These are phyloP conservation scores for Hybognathus amarus DNA, from an alignment of 2,797 vertebrate genomes.

Conservation along the genomic window DNA sequence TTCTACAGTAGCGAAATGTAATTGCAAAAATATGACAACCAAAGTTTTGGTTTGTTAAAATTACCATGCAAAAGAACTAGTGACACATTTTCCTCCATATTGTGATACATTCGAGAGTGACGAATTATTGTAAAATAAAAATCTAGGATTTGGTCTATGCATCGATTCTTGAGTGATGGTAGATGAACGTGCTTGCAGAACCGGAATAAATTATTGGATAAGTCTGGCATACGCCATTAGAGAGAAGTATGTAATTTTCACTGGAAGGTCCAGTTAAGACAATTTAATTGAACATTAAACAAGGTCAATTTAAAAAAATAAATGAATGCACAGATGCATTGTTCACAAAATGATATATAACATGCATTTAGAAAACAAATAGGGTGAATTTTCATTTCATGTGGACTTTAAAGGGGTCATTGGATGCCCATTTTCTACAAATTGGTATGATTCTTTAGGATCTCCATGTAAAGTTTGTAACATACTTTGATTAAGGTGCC, in stretches of 20 bases:
- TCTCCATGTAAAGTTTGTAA: no score
- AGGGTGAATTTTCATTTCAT: not conserved
- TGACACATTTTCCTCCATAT: not conserved
- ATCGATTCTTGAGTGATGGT: not conserved
- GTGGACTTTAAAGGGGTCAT: not conserved
- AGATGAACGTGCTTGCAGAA: not conserved
- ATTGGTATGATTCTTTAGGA: no score
- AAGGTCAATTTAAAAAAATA: not conserved
- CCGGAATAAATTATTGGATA: not conserved
- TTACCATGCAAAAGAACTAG: not conserved
- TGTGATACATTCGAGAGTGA: not conserved
- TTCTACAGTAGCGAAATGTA: not conserved
- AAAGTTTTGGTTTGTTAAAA: not conserved
- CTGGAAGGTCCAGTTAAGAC: not conserved
- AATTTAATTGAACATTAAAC: not conserved
- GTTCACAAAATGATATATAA: not conserved
- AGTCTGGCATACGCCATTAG: not conserved
- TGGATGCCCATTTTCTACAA: no score
- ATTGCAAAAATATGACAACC: not conserved
- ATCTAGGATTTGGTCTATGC: not conserved
- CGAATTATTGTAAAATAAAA: conserved; percentile 1
- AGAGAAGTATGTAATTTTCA: not conserved
- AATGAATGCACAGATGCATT: not conserved
- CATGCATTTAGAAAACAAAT: not conserved
- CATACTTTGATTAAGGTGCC: no score